Evolutionary conservation across 2,888 invertebrate species (phyloP), one percentile per base, ranked within the genome.

Genomic region (Tipula confusa): DNA sequence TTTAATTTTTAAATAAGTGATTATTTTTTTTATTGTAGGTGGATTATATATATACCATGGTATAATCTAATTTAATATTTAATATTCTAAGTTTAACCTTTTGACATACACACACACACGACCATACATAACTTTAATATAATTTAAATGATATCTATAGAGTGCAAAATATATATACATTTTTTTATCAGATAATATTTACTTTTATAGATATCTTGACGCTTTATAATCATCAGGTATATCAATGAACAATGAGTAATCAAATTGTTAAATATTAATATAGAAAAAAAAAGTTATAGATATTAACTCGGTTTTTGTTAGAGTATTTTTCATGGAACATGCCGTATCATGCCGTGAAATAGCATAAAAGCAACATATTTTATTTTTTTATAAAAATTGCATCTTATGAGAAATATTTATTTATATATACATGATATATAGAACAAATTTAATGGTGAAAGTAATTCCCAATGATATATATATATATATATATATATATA

Each of bases 161-260:
- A n/a, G 43, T 24, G 64, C 64, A 24, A 64, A 64, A 18, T 64
- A 24, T 15, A 80, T 29, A 80, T 7, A 29, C n/a, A n/a, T n/a
- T 80, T 80, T 29, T 80, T 80, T 80, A 29, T 80, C 80, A 80
- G 31, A 80, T 31, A 80, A 80, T 31, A 29, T 29, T 29, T 80
- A 80, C n/a, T 80, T 80, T 80, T 80, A 80, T 29, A 31, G 29
- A 80, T 80, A 80, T 80, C 80, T 80, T 80, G 31, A 80, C 31
- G 31, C 31, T 29, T 80, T 80, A 29, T 80, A 80, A 80, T 80
- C 80, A 80, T 80, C 82, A 82, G 82, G 82, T 82, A 82, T 82
- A 82, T 82, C 82, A 82, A 82, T 33, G 33, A 82, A 82, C 33
- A 82, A 82, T 82, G 82, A 82, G 33, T 82, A 82, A 82, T 82